Conservation (phyloP, 2,113 vertebrate species). For the Gasterosteus nipponicus region DNA sequence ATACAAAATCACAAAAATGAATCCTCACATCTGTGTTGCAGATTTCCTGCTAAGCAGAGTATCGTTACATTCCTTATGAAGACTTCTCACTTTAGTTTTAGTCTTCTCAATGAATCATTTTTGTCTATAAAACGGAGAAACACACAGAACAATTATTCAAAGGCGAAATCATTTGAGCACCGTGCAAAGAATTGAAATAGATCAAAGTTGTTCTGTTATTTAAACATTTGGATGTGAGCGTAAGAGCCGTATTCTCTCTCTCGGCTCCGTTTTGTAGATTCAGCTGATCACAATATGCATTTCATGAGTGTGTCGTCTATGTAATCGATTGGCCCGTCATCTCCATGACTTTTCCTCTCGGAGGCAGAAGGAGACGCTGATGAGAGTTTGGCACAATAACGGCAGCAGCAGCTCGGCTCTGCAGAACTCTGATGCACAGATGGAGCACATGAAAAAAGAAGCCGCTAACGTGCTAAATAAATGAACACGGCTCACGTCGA, state of each 20-base stretch:
- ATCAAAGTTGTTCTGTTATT: too few species aligned
- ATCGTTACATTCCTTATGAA: not conserved
- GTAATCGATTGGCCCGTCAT: not conserved
- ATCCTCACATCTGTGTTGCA: not conserved
- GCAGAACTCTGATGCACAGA: slow-evolving; percentile 13
- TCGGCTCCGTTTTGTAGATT: not conserved
- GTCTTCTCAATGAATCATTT: not conserved
- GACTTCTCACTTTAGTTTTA: not conserved
- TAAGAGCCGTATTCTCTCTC: too few species aligned
- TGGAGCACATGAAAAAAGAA: slow-evolving; percentile 21
- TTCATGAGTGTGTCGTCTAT: not conserved
- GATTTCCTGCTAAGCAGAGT: not conserved
- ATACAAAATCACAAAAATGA: too few species aligned
- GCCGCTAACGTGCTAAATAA: slow-evolving; percentile 21
- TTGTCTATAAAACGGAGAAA: too few species aligned
- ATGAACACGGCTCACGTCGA: not conserved
- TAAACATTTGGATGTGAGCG: too few species aligned
- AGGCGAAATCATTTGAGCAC: not conserved
- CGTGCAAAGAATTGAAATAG: too few species aligned
- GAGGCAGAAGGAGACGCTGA: not conserved
- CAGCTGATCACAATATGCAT: not conserved
- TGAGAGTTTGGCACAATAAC: not conserved
- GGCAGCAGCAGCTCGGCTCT: not conserved
- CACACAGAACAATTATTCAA: not conserved
- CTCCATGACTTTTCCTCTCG: not conserved